A percentile compares a stretch with the other conserved stretches of the same genome.
phyloP scores from a whole-genome alignment of 2,888 invertebrate genomes.

The Troides helena region DNA sequence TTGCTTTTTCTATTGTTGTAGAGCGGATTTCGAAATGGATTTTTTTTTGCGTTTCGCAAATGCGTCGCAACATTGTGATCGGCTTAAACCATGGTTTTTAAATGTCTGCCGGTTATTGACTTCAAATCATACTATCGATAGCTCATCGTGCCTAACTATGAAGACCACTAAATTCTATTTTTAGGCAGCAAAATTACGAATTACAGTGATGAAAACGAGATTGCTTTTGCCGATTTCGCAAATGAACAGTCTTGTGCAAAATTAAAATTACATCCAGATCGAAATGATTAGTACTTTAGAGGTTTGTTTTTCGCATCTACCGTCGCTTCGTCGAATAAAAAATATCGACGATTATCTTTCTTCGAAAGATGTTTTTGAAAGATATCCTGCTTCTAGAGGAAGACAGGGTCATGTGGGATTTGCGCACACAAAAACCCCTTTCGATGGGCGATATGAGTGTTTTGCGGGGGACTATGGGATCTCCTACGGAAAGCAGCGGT shows the following conservation, averaged over 20 bases:
- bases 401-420: too few species aligned
- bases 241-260: background rate
- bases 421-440: too few species aligned
- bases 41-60: constrained; percentile 20
- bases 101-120: background rate
- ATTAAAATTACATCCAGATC: too few species aligned
- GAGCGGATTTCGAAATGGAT: constrained; percentile 17
- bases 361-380: too few species aligned
- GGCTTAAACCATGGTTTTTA: background rate
- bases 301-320: too few species aligned
- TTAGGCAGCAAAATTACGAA: background rate
- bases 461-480: too few species aligned
- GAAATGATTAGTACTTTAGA: too few species aligned
- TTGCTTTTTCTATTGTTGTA: constrained; percentile 19
- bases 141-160: background rate
- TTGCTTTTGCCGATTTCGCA: background rate
- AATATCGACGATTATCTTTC: too few species aligned
- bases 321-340: too few species aligned
- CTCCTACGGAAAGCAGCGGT: too few species aligned
- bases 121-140: background rate
- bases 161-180: background rate
- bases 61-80: constrained; percentile 4
- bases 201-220: background rate
- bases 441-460: too few species aligned
- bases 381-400: too few species aligned